Conservation (phyloP, 2,888 invertebrate genomes). For the Macrosoma leucophasiata region DNA sequence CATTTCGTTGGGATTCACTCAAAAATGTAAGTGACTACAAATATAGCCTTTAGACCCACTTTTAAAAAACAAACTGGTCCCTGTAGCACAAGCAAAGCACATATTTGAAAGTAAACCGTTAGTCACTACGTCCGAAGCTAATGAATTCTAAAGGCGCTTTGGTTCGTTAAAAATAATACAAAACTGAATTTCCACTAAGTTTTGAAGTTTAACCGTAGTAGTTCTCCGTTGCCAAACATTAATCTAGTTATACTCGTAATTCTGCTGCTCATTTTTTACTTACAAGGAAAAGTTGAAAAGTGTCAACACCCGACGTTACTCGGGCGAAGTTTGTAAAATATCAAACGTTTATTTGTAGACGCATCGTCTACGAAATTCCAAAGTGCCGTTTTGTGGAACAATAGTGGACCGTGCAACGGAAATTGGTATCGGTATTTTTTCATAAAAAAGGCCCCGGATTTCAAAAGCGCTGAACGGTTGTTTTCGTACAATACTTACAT, state of each 20-base stretch:
- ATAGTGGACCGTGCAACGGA: conserved; percentile 4
- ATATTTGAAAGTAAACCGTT: conserved; percentile 47
- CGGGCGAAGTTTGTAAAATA: not conserved
- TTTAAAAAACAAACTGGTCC: too few species aligned
- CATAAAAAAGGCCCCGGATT: conserved; percentile 10
- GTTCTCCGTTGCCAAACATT: conserved; percentile 66
- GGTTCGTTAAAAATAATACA: conserved; percentile 66
- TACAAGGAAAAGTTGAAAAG: conserved; percentile 36
- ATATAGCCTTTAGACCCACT: too few species aligned
- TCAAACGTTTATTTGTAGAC: not conserved
- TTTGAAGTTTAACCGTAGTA: conserved; percentile 52
- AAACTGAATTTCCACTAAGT: conserved; percentile 56
- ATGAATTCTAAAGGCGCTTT: conserved; percentile 64
- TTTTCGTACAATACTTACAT: conserved; percentile 35
- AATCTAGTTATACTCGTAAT: conserved; percentile 56
- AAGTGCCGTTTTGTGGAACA: conserved; percentile 8
- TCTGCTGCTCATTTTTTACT: too few species aligned
- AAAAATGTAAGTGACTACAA: too few species aligned
- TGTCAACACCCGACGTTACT: conserved; percentile 27
- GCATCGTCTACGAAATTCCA: conserved; percentile 8
- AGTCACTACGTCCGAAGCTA: conserved; percentile 50
- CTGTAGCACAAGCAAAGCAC: conserved; percentile 33
- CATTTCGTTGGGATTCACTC: too few species aligned
- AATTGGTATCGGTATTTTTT: conserved; percentile 8
- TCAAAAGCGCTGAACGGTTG: conserved; percentile 10